Percentiles rank a stretch among this genome's conserved stretches.
Evolutionary conservation across 2,888 invertebrate genomes (phyloP).

Genomic region (Sympetrum striolatum): DNA sequence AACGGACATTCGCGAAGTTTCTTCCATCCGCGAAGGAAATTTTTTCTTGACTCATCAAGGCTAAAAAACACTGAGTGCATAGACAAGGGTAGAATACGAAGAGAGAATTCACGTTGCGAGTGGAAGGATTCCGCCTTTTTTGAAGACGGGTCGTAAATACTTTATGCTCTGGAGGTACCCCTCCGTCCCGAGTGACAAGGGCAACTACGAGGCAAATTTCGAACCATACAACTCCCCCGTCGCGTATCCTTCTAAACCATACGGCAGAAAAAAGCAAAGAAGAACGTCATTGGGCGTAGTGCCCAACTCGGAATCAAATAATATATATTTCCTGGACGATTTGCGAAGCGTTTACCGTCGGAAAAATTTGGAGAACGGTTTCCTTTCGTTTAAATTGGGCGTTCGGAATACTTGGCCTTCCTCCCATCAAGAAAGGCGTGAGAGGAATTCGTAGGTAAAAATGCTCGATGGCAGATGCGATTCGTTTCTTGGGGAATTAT

Average conservation of each 20-base stretch:
- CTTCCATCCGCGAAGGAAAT: too few species aligned
- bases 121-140: not conserved
- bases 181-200: not conserved
- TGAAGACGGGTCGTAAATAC: not conserved
- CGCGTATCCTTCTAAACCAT: not conserved
- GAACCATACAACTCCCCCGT: not conserved
- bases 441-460: not conserved
- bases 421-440: not conserved
- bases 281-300: not conserved
- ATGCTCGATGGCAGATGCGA: not conserved
- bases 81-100: not conserved
- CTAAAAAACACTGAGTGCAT: too few species aligned
- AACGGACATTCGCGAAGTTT: too few species aligned
- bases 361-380: not conserved
- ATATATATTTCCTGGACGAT: not conserved
- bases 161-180: not conserved
- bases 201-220: not conserved
- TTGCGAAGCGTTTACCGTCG: not conserved
- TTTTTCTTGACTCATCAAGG: too few species aligned
- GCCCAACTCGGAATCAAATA: not conserved
- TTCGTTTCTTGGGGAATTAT: not conserved
- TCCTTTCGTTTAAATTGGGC: not conserved
- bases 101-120: not conserved
- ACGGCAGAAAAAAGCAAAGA: not conserved
- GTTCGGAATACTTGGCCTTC: not conserved